Conservation (phyloP, 35 echinoderm and acorn worm genomes). For the Strongylocentrotus purpuratus region DNA sequence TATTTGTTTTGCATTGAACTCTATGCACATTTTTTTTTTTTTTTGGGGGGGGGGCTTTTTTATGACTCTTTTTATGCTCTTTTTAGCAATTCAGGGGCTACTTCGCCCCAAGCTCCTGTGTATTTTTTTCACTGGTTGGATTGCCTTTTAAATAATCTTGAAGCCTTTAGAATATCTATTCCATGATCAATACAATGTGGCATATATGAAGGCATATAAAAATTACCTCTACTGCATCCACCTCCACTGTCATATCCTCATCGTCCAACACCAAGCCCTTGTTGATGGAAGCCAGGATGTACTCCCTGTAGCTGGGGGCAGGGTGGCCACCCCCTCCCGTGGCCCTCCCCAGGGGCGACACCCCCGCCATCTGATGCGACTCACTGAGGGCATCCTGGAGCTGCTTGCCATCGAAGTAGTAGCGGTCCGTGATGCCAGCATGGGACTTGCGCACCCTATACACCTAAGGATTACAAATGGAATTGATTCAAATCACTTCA, state of each 20-base stretch:
- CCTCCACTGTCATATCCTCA: conserved; percentile 10
- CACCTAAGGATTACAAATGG: background rate
- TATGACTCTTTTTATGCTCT: too few relatives aligned
- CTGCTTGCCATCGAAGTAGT: conserved; percentile 71
- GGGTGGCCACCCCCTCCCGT: background rate
- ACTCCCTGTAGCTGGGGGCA: conserved; percentile 1
- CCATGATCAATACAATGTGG: too few relatives aligned
- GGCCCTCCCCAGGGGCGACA: background rate
- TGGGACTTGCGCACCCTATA: conserved; percentile 48
- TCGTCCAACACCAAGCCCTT: conserved; percentile 48
- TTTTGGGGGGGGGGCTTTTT: too few relatives aligned
- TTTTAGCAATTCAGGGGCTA: too few relatives aligned
- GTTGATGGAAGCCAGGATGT: conserved; percentile 43
- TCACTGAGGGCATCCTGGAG: conserved; percentile 65
- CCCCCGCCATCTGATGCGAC: conserved; percentile 48
- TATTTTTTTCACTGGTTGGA: too few relatives aligned
- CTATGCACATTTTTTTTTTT: too few relatives aligned
- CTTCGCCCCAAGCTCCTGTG: too few relatives aligned
- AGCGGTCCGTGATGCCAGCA: conserved; percentile 22
- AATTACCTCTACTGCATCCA: conserved; percentile 3
- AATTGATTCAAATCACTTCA: too few relatives aligned
- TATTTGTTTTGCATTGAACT: too few relatives aligned
- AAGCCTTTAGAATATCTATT: too few relatives aligned
- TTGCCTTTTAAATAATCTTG: too few relatives aligned
- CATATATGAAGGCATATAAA: background rate